phyloP scores from a whole-genome alignment of 2,113 vertebrate species.

The Platichthys flesus region DNA sequence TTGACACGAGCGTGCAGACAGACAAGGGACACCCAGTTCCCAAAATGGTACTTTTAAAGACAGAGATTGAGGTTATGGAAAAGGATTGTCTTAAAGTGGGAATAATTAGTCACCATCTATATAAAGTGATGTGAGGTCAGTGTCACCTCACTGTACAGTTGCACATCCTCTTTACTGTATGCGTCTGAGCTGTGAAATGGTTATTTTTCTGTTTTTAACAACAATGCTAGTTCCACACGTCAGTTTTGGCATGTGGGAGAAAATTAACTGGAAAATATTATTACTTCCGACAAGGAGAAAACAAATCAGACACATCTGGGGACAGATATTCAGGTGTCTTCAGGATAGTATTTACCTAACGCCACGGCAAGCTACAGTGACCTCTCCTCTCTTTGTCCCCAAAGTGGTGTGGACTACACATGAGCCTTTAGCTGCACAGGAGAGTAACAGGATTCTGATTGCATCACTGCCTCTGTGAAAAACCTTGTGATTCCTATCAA shows the following conservation, averaged over 20 bases:
- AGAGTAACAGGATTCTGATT: slow-evolving; percentile 21
- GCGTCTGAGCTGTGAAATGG: too few species aligned
- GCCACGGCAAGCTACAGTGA: neutral
- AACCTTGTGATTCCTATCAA: slow-evolving; percentile 72
- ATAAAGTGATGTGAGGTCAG: neutral
- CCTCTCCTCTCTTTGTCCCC: neutral
- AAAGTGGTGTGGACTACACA: neutral
- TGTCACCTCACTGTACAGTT: neutral
- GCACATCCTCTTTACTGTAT: too few species aligned
- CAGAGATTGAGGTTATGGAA: slow-evolving; percentile 45
- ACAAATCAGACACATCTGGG: too few species aligned
- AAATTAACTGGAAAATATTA: too few species aligned
- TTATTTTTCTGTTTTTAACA: neutral
- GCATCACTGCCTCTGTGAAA: slow-evolving; percentile 35
- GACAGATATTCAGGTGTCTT: too few species aligned
- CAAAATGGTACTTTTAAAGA: slow-evolving; percentile 30
- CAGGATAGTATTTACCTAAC: neutral
- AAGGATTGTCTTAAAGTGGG: slow-evolving; percentile 31
- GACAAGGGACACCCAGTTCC: slow-evolving; percentile 13
- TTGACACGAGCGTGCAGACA: slow-evolving; percentile 13
- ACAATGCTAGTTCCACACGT: too few species aligned
- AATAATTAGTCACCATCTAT: slow-evolving; percentile 30
- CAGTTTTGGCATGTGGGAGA: too few species aligned
- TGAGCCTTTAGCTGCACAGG: slow-evolving; percentile 5
- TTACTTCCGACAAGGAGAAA: too few species aligned